Percentiles rank a stretch among this genome's conserved stretches.
Evolutionary conservation across 23 tunicate genomes (phyloP).

Genomic region (Oikopleura dioica): DNA sequence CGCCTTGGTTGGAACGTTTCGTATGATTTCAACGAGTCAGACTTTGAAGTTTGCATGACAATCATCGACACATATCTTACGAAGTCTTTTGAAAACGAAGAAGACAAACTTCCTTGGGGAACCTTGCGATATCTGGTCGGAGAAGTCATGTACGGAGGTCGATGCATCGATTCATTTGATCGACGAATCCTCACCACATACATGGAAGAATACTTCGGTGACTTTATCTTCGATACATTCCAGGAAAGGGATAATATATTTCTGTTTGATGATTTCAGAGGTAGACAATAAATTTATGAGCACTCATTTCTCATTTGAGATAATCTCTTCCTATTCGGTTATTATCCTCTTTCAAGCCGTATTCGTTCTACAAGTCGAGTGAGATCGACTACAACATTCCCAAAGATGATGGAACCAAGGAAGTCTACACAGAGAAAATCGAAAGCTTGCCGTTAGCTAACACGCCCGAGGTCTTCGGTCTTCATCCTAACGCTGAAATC

Average conservation of each 20-base stretch:
- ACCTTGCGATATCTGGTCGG: conserved; percentile 86
- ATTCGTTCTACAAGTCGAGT: conserved; percentile 63
- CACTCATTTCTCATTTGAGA: background rate
- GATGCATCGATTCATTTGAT: conserved; percentile 83
- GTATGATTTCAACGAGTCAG: conserved; percentile 97
- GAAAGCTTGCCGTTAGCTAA: conserved; percentile 64
- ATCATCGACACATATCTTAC: conserved; percentile 74
- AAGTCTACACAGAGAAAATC: conserved; percentile 52
- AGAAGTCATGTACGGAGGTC: conserved; percentile 99
- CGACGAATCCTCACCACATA: conserved; percentile 82
- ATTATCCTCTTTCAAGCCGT: conserved; percentile 23
- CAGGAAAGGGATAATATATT: conserved; percentile 12
- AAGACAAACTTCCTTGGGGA: conserved; percentile 94
- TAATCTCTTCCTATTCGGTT: background rate
- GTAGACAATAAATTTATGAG: no score
- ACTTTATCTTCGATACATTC: conserved; percentile 93
- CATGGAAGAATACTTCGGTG: conserved; percentile 99
- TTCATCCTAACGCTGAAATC: conserved; percentile 98
- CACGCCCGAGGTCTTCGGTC: conserved; percentile 93
- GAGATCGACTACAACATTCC: conserved; percentile 82
- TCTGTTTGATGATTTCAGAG: no score
- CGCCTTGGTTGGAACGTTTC: conserved; percentile 96
- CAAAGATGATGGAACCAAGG: conserved; percentile 72
- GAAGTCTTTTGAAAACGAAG: conserved; percentile 52
- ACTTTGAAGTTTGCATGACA: conserved; percentile 88